Evolutionary conservation across 2,888 invertebrate genomes (phyloP).

Genomic region (Entomobrya multifasciata): DNA sequence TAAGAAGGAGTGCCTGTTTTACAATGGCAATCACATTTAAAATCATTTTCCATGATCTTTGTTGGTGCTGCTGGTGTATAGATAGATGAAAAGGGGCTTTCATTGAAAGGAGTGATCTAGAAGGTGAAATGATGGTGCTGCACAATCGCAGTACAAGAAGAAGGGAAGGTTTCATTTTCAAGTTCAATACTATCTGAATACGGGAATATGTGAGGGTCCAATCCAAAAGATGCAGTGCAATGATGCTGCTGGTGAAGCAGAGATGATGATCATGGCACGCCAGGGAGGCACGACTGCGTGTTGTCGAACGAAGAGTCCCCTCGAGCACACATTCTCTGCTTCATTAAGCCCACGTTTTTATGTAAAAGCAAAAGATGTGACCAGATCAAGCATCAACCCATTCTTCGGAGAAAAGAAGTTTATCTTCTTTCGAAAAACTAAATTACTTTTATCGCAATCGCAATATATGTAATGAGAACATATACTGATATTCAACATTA

Average conservation of each 20-base stretch:
- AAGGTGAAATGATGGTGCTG: conserved; percentile 48
- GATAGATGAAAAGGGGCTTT: conserved; percentile 2
- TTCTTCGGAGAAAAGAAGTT: neutral
- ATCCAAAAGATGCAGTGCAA: neutral
- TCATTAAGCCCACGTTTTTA: conserved; percentile 79
- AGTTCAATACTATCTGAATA: conserved; percentile 59
- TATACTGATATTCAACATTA: conserved; percentile 41
- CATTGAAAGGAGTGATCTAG: conserved; percentile 41
- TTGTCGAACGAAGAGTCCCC: conserved; percentile 77
- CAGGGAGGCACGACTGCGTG: conserved; percentile 79
- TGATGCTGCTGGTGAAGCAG: conserved; percentile 37
- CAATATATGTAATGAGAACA: neutral
- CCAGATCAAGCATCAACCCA: conserved; percentile 18
- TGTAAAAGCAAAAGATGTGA: conserved; percentile 32
- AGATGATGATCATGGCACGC: conserved; percentile 78
- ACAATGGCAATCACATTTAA: conserved; percentile 36
- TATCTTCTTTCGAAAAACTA: conserved; percentile 17
- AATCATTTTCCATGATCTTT: conserved; percentile 35
- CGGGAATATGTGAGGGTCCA: neutral
- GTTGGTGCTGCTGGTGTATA: conserved; percentile 45
- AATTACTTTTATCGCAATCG: conserved; percentile 1
- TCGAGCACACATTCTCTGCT: conserved; percentile 79
- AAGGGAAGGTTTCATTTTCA: conserved; percentile 47
- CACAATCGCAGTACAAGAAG: neutral
- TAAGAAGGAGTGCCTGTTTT: conserved; percentile 56